A percentile compares a stretch with the other conserved stretches of the same genome.
phyloP scores from a whole-genome alignment of 2,113 vertebrate genomes.

The Glaucomys volans region DNA sequence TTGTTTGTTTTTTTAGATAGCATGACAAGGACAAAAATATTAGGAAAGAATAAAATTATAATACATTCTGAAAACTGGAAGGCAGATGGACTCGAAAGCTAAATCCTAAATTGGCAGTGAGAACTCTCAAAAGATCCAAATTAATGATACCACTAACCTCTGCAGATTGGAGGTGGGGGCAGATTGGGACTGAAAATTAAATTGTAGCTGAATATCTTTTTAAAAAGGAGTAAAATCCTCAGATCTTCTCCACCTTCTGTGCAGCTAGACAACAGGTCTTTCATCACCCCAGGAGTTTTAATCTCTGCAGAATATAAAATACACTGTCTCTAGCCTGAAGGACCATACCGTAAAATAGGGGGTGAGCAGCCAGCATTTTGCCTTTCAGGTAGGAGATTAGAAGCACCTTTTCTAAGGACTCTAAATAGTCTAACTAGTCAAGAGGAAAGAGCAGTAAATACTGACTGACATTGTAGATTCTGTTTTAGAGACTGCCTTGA shows the following conservation, averaged over 20 bases:
- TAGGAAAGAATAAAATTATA: not conserved
- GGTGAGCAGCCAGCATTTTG: not conserved
- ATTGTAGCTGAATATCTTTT: not conserved
- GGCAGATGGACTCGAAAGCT: slow-evolving; percentile 32
- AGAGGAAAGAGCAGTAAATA: not conserved
- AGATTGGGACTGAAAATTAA: not conserved
- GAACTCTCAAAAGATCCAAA: slow-evolving; percentile 45
- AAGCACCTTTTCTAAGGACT: not conserved
- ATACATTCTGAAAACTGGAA: not conserved
- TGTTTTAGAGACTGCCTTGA: not conserved
- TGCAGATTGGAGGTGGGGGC: not conserved
- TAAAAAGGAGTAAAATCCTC: not conserved
- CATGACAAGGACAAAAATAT: slow-evolving; percentile 35
- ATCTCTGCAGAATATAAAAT: slow-evolving; percentile 35
- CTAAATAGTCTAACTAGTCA: not conserved
- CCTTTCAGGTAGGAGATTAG: not conserved
- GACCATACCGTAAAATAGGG: not conserved
- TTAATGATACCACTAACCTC: slow-evolving; percentile 32
- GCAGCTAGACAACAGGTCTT: not conserved
- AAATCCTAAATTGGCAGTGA: slow-evolving; percentile 34
- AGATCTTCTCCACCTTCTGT: not conserved
- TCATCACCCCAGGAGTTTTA: not conserved
- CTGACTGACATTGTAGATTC: not conserved
- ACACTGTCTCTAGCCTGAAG: not conserved
- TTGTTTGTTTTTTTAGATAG: not conserved